Conservation (phyloP, 1,140 invertebrate genomes). For the Mycetomoellerius zeteki region DNA sequence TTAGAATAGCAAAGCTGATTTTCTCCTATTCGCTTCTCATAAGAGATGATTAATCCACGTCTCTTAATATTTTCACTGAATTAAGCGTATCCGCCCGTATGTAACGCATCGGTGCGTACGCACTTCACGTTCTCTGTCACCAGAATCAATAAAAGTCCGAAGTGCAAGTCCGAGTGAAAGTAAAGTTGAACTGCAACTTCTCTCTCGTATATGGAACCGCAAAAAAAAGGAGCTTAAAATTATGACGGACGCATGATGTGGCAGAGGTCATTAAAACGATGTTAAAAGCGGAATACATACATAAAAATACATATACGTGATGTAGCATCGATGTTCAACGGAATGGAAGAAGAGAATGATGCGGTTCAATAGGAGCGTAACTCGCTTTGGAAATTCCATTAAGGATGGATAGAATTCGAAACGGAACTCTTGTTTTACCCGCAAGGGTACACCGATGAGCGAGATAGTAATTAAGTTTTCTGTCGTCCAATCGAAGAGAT, state of each 20-base stretch:
- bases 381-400: constrained; percentile 48
- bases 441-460: constrained; percentile 15
- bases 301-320: not conserved
- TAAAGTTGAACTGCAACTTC: constrained; percentile 53
- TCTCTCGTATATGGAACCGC: not conserved
- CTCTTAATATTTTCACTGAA: constrained; percentile 45
- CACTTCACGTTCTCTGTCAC: not conserved
- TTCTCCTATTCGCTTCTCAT: not conserved
- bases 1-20: constrained; percentile 13
- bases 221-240: constrained; percentile 5
- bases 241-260: not conserved
- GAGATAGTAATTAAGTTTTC: constrained; percentile 60
- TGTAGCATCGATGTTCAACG: not conserved
- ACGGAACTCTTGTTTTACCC: constrained; percentile 45
- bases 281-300: not conserved
- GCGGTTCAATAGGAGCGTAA: constrained; percentile 45
- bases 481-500: constrained; percentile 51
- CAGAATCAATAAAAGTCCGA: constrained; percentile 28
- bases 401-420: constrained; percentile 7
- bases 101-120: not conserved
- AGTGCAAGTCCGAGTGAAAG: constrained; percentile 64
- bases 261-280: not conserved
- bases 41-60: constrained; percentile 18
- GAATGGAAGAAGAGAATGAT: constrained; percentile 42
- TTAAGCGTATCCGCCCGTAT: constrained; percentile 38